Conservation (phyloP, 2,113 vertebrate genomes). For the Microtus pennsylvanicus region DNA sequence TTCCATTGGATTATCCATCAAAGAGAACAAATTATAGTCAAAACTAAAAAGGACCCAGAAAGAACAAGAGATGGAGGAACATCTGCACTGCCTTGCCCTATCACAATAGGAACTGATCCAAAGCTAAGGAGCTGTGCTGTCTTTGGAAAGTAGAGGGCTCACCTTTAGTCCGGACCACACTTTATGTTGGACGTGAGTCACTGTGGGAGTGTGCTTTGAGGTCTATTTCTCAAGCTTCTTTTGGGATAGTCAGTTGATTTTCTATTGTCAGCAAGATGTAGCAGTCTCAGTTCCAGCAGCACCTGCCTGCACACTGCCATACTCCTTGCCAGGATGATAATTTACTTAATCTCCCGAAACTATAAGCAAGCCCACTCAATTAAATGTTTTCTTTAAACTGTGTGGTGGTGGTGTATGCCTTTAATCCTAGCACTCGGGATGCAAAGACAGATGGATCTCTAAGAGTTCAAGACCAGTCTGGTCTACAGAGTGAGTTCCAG, state of each 20-base stretch:
- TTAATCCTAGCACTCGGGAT: too few relatives aligned
- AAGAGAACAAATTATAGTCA: background rate
- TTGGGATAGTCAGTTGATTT: background rate
- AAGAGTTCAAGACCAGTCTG: too few relatives aligned
- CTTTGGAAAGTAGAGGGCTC: too few relatives aligned
- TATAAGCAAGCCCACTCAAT: background rate
- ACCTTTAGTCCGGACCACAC: too few relatives aligned
- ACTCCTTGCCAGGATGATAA: background rate
- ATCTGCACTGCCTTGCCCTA: background rate
- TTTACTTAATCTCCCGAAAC: background rate
- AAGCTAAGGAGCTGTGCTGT: too few relatives aligned
- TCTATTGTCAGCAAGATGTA: background rate
- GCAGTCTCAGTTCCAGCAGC: too few relatives aligned
- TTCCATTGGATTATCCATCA: background rate
- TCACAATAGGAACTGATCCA: background rate
- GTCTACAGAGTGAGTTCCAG: too few relatives aligned
- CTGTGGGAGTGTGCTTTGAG: background rate
- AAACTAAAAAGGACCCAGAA: background rate
- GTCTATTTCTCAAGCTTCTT: background rate
- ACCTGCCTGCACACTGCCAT: background rate
- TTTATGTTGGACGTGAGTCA: background rate
- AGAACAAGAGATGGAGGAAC: background rate
- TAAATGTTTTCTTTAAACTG: too few relatives aligned
- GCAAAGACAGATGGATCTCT: too few relatives aligned
- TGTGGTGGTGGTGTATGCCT: too few relatives aligned